Base-by-base conservation (phyloP, 2,113 vertebrate species). In the Progne subis region DNA sequence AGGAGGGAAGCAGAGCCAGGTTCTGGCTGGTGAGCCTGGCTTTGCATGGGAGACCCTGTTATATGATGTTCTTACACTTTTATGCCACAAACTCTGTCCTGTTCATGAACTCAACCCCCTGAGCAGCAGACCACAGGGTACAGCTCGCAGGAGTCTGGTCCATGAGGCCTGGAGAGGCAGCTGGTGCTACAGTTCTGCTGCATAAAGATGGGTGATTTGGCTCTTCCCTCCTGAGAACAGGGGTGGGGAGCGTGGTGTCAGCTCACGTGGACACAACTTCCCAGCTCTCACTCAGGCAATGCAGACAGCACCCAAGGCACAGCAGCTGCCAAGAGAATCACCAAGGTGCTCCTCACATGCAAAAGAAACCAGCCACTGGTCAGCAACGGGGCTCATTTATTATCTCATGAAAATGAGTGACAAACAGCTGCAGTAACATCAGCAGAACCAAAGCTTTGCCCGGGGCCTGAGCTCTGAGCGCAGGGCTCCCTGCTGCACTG, bases 381-480 rank as follows among this genome's bases (percentile, higher is more conserved):
- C 81, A 95, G 89, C 92, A 94, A 84, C 0, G 2, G 80, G 86
- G 74, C 92, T 97, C 86, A 21, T 96, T 97, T 97, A 96, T 97
- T 97, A 26, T 92, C 86, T 95, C 78, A 89, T 60, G 79, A 43
- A 68, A 81, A 81, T 5, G 68, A 86, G 56, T 5, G 50, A 94
- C 77, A 69, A 5, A 92, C 61, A 92, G 69, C 95, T 95, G 81
- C 82, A 82, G 91, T 34, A 85, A 85, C 1, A 16, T 89, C 89
- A 89, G 78, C 92, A 94, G 91, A 94, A 92, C 91, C 89, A 84
- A 91, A 95, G 91, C 86, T 89, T 87, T 94, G 65, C 55, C 84
- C 82, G 85, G 69, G 74, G 77, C 83, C 65, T 69, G 91, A 94
- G 82, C 91, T 88, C 82, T 88, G 82, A 69, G 68, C 0, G 0